phyloP scores from a whole-genome alignment of 2,888 invertebrate species.

The Drosophila kuntzei region DNA sequence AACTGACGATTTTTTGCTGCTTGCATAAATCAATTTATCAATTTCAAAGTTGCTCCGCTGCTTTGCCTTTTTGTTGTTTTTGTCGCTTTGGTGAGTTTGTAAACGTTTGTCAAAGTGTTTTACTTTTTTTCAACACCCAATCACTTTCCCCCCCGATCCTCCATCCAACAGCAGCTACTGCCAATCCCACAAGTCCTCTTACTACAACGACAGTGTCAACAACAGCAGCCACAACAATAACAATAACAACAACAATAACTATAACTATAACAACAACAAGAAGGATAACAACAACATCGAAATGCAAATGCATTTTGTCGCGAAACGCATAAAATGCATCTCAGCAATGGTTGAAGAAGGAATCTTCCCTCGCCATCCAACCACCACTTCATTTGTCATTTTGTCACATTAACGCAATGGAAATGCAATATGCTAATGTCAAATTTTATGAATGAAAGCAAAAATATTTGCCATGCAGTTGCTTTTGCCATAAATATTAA shows the following conservation, averaged over 20 bases:
- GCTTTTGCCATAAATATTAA: slow-evolving; percentile 58
- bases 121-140: slow-evolving; percentile 49
- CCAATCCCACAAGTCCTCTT: slow-evolving; percentile 25
- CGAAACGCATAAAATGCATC: slow-evolving; percentile 68
- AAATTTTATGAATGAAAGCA: slow-evolving; percentile 75
- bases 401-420: slow-evolving; percentile 84
- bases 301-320: slow-evolving; percentile 75
- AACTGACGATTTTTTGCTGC: slow-evolving; percentile 52
- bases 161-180: slow-evolving; percentile 1
- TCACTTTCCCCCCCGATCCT: background rate
- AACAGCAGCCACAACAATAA: slow-evolving; percentile 13
- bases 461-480: slow-evolving; percentile 69
- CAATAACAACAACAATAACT: slow-evolving; percentile 11
- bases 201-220: slow-evolving; percentile 40
- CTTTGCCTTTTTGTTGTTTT: slow-evolving; percentile 48
- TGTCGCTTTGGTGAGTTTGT: slow-evolving; percentile 70
- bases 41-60: slow-evolving; percentile 69
- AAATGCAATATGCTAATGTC: slow-evolving; percentile 83
- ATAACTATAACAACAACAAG: slow-evolving; percentile 10
- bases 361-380: background rate
- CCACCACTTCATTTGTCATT: slow-evolving; percentile 82
- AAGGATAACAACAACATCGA: slow-evolving; percentile 10
- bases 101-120: slow-evolving; percentile 79
- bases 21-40: slow-evolving; percentile 80
- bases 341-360: slow-evolving; percentile 20